phyloP scores from a whole-genome alignment of 1,140 invertebrate species.

The Theocolax elegans region DNA sequence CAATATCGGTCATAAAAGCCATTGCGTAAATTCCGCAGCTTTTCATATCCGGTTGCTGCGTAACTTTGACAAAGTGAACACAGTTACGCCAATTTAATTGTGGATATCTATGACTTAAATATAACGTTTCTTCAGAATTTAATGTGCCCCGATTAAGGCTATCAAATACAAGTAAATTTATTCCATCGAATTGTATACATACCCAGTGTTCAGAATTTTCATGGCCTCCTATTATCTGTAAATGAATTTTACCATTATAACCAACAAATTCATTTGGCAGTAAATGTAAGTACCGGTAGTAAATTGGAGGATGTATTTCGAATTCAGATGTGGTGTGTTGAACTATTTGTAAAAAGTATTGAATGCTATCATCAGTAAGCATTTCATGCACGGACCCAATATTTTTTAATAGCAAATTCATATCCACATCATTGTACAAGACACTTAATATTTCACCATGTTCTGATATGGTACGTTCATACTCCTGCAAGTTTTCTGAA shows the following conservation, averaged over 20 bases:
- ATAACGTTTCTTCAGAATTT: slow-evolving; percentile 10
- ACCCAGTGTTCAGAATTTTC: slow-evolving; percentile 10
- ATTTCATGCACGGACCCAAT: neutral
- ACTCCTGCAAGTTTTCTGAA: no score
- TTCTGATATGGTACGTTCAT: neutral
- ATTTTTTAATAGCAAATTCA: no score
- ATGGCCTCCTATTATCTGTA: no score
- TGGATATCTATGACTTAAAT: slow-evolving; percentile 22
- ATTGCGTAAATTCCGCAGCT: slow-evolving; percentile 37
- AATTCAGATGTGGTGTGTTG: neutral
- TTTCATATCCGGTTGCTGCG: no score
- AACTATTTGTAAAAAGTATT: neutral
- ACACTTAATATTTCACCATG: neutral
- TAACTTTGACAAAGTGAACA: no score
- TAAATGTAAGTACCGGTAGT: neutral
- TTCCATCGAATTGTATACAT: slow-evolving; percentile 31
- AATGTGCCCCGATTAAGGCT: slow-evolving; percentile 31
- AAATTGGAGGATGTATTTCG: neutral
- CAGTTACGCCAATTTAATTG: neutral
- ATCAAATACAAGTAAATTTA: slow-evolving; percentile 18
- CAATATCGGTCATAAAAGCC: slow-evolving; percentile 34
- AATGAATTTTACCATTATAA: neutral
- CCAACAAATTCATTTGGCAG: neutral
- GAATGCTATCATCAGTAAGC: neutral
- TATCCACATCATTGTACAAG: neutral